Percentiles rank a stretch among this genome's conserved stretches.
These are phyloP conservation scores for Steromphala cineraria DNA, from an alignment of 2,888 invertebrate species.

Conservation along the genomic window DNA sequence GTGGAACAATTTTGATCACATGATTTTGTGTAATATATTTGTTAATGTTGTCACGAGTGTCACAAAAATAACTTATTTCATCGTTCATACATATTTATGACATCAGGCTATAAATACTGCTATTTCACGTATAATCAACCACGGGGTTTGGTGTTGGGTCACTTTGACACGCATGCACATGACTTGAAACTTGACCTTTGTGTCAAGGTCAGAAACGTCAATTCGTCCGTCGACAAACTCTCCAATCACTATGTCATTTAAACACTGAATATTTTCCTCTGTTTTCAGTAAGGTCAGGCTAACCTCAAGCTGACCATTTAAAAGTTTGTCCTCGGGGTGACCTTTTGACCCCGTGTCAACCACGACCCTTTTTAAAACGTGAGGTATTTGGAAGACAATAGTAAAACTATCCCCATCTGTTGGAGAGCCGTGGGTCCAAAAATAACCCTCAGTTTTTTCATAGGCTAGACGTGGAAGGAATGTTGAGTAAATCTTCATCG, in stretches of 20 bases:
- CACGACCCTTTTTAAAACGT: slow-evolving; percentile 59
- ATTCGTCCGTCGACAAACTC: slow-evolving; percentile 64
- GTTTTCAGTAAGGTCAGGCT: slow-evolving; percentile 48
- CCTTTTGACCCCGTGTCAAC: slow-evolving; percentile 66
- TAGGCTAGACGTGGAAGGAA: slow-evolving; percentile 72
- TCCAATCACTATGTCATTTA: slow-evolving; percentile 45
- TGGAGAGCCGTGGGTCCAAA: slow-evolving; percentile 71
- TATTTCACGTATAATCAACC: slow-evolving; percentile 74
- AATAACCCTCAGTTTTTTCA: slow-evolving; percentile 68
- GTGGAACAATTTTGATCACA: too few species aligned
- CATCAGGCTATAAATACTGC: slow-evolving; percentile 61
- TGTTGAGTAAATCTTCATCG: slow-evolving; percentile 64
- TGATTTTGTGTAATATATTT: too few species aligned
- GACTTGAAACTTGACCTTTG: slow-evolving; percentile 52
- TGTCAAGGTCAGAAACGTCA: slow-evolving; percentile 50
- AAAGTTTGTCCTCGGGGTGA: slow-evolving; percentile 62
- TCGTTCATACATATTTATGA: not conserved
- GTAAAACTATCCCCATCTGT: slow-evolving; percentile 67
- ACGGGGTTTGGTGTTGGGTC: slow-evolving; percentile 66
- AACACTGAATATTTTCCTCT: slow-evolving; percentile 40
- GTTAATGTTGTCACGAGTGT: too few species aligned
- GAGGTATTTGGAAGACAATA: slow-evolving; percentile 66
- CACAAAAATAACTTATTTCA: too few species aligned
- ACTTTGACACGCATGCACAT: slow-evolving; percentile 72
- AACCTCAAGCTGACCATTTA: slow-evolving; percentile 59